Conservation (phyloP, 2,113 vertebrate genomes). For the Dasypus novemcinctus region DNA sequence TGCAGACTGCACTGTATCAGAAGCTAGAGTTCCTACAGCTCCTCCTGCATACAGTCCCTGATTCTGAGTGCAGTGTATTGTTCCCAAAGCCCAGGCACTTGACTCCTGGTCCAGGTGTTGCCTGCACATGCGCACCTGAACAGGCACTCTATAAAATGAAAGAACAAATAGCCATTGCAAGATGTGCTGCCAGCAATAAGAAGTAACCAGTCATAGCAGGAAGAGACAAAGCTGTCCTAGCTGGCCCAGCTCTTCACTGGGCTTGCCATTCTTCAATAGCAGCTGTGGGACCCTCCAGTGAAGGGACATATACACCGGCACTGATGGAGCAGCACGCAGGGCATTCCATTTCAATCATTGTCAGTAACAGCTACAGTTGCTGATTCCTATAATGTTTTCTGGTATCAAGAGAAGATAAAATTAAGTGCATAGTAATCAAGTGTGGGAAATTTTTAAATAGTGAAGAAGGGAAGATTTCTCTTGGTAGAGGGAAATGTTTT, state of each 20-base stretch:
- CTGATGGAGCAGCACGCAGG: background rate
- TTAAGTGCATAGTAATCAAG: background rate
- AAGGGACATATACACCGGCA: background rate
- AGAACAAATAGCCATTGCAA: background rate
- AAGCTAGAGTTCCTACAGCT: background rate
- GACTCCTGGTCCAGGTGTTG: background rate
- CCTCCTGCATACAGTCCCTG: background rate
- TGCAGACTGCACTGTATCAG: background rate
- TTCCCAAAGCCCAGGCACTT: background rate
- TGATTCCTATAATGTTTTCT: fast-evolving
- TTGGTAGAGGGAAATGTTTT: background rate
- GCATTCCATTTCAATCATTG: background rate
- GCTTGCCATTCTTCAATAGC: background rate
- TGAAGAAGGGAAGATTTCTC: background rate
- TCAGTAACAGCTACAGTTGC: background rate
- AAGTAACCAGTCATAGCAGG: background rate
- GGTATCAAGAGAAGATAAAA: background rate
- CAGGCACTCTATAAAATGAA: background rate
- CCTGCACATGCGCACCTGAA: background rate
- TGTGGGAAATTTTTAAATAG: background rate
- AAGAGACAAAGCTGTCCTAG: background rate
- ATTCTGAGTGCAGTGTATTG: background rate
- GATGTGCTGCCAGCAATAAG: background rate
- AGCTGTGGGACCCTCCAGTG: background rate
- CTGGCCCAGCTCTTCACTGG: background rate